A percentile compares a stretch with the other conserved stretches of the same genome.
Conservation (phyloP, 2,113 vertebrate genomes). For the Chunga burmeisteri region DNA sequence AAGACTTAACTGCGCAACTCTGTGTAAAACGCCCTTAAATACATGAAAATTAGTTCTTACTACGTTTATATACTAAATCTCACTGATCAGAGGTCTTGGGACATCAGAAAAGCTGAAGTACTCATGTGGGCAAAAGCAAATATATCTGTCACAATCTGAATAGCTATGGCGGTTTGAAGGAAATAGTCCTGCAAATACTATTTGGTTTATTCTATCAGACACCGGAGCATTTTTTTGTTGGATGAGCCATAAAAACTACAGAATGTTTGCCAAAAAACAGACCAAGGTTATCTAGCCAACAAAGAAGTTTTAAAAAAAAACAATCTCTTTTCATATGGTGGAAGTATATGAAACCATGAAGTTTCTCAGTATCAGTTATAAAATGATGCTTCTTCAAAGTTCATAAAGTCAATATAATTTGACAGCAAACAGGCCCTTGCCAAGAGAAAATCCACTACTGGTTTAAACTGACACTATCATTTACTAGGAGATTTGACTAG, state of each 20-base stretch:
- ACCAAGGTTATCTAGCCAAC: background rate
- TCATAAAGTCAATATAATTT: background rate
- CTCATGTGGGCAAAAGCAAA: background rate
- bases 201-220: background rate
- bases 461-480: background rate
- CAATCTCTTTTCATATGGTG: background rate
- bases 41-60: background rate
- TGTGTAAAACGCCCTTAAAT: background rate
- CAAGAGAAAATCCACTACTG: background rate
- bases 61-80: background rate
- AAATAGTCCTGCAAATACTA: background rate
- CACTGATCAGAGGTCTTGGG: background rate
- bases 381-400: background rate
- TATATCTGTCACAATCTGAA: background rate
- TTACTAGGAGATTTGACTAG: background rate
- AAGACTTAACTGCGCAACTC: background rate
- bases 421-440: background rate
- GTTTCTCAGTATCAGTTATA: background rate
- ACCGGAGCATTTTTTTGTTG: background rate
- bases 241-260: background rate
- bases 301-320: background rate
- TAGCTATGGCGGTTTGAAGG: background rate
- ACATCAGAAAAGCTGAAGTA: background rate
- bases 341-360: background rate
- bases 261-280: background rate